Evolutionary conservation across 1,140 invertebrate genomes (phyloP).

Genomic region (Hyles vespertilio): DNA sequence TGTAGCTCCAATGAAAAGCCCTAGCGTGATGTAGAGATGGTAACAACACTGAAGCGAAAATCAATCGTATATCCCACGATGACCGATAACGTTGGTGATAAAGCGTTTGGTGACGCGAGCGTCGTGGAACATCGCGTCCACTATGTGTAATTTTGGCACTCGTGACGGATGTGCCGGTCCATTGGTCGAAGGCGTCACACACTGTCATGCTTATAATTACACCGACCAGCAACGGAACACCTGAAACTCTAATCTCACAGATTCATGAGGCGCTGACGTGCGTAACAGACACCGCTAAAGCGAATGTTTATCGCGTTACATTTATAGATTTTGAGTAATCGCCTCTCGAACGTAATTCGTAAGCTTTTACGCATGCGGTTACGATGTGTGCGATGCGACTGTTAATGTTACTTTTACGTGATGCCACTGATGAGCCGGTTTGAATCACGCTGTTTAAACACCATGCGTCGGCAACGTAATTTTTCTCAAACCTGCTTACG

Average conservation of each 20-base stretch:
- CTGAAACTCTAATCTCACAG: constrained; percentile 54
- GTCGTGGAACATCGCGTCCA: constrained; percentile 44
- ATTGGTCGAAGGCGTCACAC: constrained; percentile 35
- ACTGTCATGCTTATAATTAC: constrained; percentile 63
- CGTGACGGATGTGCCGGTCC: constrained; percentile 24
- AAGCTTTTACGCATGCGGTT: constrained; percentile 29
- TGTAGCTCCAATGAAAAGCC: background rate
- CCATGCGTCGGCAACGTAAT: no score
- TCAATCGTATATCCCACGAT: constrained; percentile 4
- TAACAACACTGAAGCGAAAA: background rate
- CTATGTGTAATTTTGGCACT: constrained; percentile 44
- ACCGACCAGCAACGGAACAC: constrained; percentile 24
- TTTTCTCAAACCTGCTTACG: no score
- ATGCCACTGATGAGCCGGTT: constrained; percentile 8
- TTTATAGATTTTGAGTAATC: constrained; percentile 45
- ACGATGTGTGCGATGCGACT: constrained; percentile 14
- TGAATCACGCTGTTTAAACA: constrained; percentile 6
- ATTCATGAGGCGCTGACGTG: constrained; percentile 58
- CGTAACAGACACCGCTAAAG: constrained; percentile 26
- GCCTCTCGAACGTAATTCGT: constrained; percentile 35
- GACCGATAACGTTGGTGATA: constrained; percentile 48
- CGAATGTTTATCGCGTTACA: constrained; percentile 45
- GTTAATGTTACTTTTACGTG: constrained; percentile 7
- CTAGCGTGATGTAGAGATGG: background rate
- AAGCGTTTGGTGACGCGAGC: constrained; percentile 35